Conservation (phyloP, 2,797 vertebrate species). For the Helicolenus hilgendorfi region DNA sequence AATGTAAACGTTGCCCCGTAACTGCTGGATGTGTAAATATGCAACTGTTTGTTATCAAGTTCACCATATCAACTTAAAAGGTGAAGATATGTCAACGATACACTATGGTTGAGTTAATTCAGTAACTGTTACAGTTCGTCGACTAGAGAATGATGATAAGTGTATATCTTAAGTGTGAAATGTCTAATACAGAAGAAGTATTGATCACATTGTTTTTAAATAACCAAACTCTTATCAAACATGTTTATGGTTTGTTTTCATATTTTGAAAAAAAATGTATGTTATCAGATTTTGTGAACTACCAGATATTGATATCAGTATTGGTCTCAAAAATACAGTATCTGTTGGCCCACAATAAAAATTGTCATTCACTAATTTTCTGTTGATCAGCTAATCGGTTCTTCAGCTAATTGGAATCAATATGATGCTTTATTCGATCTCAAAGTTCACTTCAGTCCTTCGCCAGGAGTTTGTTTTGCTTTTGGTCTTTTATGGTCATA, state of each 20-base stretch:
- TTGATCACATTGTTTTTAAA: background rate
- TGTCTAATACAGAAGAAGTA: background rate
- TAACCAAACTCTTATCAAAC: background rate
- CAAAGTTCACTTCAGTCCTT: too few relatives aligned
- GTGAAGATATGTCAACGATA: background rate
- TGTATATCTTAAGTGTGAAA: background rate
- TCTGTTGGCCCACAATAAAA: too few relatives aligned
- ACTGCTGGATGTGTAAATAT: background rate
- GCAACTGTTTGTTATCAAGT: background rate
- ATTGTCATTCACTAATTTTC: background rate
- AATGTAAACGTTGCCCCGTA: background rate
- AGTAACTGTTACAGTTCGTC: background rate
- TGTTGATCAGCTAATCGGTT: background rate
- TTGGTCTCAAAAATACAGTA: background rate
- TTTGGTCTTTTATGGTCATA: background rate
- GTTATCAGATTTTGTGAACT: background rate
- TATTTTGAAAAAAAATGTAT: background rate
- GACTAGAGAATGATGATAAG: background rate
- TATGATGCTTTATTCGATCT: background rate
- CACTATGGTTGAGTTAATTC: background rate
- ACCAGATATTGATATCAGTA: background rate
- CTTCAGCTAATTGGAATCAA: background rate
- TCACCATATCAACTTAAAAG: background rate
- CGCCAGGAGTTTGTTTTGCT: background rate
- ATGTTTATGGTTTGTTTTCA: background rate